Percentiles rank a stretch among this genome's conserved stretches.
phyloP scores from a whole-genome alignment of 2,888 invertebrate species.

The Synergus japonicus region DNA sequence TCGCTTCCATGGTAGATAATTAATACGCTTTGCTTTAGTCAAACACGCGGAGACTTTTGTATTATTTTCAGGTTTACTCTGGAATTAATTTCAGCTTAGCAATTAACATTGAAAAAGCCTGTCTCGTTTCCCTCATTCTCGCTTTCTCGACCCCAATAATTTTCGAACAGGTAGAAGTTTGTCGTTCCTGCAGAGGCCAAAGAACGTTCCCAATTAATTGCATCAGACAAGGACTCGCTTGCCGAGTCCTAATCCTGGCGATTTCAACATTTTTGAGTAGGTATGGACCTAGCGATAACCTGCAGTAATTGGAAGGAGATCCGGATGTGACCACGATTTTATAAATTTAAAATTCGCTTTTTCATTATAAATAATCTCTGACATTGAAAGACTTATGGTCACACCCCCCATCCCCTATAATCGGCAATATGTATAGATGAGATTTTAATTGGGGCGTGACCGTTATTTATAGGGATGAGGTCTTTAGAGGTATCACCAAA shows the following conservation, averaged over 20 bases:
- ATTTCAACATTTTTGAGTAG: slow-evolving; percentile 1
- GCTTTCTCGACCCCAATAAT: slow-evolving; percentile 9
- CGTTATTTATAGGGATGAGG: too few relatives aligned
- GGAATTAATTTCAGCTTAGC: neutral
- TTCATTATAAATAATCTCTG: too few relatives aligned
- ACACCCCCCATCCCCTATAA: too few relatives aligned
- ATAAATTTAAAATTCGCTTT: too few relatives aligned
- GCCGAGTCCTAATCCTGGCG: neutral
- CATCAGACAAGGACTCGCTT: neutral
- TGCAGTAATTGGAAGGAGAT: neutral
- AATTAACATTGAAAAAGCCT: neutral
- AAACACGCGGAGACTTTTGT: neutral
- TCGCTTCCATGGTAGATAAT: neutral
- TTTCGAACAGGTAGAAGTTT: slow-evolving; percentile 7
- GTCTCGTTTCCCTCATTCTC: slow-evolving; percentile 17
- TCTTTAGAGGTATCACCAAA: too few relatives aligned
- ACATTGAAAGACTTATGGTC: too few relatives aligned
- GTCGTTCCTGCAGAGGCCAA: neutral
- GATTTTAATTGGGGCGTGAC: too few relatives aligned
- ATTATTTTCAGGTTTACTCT: neutral
- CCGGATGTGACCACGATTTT: too few relatives aligned
- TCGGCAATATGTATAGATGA: too few relatives aligned
- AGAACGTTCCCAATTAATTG: slow-evolving; percentile 16
- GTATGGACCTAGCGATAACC: neutral
- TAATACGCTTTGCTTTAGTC: neutral